Evolutionary conservation across 2,888 invertebrate genomes (phyloP), one percentile per base, ranked within the genome.

Genomic region (Lomographa bimaculata): DNA sequence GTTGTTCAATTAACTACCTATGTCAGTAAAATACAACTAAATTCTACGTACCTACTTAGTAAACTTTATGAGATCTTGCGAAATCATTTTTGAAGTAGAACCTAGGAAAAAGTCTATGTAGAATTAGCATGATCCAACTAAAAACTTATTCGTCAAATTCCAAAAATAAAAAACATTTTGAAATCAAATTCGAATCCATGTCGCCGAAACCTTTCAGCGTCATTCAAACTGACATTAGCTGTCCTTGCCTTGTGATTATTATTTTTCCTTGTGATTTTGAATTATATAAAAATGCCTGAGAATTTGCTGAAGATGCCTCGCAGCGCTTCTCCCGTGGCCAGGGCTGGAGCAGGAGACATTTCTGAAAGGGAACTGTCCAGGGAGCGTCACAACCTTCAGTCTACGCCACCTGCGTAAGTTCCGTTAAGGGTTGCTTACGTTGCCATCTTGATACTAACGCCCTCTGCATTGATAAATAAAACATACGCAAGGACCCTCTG

Each of bases 321-420:
- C 25, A 73, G 71, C 20, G 75, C 64, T 8, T 80, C 85, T 5
- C 84, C 86, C 5, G 74, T 78, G 9, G 77, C 78, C 5, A 50
- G 79, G 24, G 63, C 74, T 0, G 87, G 87, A 0, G 87, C 82
- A 1, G 87, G 87, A 0, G 87, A 86, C 49, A 85, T 85, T 37
- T 84, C 85, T 0, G 85, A 86, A 45, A 54, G 77, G 14, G 86
- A 85, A 38, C 50, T 86, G 38, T 70, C 74, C n/a, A 50, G 82
- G 29, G 86, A 85, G 45, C 58, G 81, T 9, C 60, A 71, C 35
- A 76, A 67, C 17, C 46, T 86, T 54, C 78, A 76, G 50, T 67
- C 72, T 2, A 83, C 85, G 1, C 84, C 85, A 0, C 79, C 77
- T 12, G 67, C 73, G 82, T 84, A 37, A 76, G 79, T 23, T 10